These are phyloP conservation scores for Eulemur rubriventer DNA, from an alignment of 2,797 vertebrate genomes.

Conservation along the genomic window DNA sequence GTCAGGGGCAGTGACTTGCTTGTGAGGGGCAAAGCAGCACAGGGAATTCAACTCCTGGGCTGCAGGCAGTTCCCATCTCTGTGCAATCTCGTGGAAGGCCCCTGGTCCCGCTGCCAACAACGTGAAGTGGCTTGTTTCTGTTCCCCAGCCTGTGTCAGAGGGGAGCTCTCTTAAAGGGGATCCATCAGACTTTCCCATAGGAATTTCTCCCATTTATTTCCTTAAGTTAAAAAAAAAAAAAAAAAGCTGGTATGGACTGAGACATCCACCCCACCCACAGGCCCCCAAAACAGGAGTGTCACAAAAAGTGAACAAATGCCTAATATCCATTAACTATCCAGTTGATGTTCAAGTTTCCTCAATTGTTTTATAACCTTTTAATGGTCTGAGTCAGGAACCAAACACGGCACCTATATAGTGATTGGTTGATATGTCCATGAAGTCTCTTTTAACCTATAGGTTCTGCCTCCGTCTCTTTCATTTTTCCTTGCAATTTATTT, in stretches of 20 bases:
- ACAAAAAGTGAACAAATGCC: neutral
- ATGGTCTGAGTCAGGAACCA: neutral
- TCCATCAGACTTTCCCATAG: neutral
- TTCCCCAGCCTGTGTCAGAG: neutral
- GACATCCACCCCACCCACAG: neutral
- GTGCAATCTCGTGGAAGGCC: neutral
- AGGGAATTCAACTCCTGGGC: neutral
- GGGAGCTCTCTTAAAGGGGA: neutral
- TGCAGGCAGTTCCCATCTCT: conserved; percentile 14
- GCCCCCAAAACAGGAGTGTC: neutral
- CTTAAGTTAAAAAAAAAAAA: neutral
- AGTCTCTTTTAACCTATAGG: neutral
- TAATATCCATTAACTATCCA: neutral
- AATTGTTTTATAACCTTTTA: neutral
- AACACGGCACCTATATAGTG: neutral
- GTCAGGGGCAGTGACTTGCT: neutral
- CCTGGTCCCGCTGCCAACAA: neutral
- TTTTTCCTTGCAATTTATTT: neutral
- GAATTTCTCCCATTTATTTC: neutral
- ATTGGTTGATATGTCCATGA: neutral
- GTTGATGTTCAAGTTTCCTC: neutral
- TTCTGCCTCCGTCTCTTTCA: neutral
- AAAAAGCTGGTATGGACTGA: neutral
- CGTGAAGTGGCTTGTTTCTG: neutral
- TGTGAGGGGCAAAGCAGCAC: neutral